Evolutionary conservation across 2,888 invertebrate species (phyloP).

Genomic region (Zaprionus obscuricornis): DNA sequence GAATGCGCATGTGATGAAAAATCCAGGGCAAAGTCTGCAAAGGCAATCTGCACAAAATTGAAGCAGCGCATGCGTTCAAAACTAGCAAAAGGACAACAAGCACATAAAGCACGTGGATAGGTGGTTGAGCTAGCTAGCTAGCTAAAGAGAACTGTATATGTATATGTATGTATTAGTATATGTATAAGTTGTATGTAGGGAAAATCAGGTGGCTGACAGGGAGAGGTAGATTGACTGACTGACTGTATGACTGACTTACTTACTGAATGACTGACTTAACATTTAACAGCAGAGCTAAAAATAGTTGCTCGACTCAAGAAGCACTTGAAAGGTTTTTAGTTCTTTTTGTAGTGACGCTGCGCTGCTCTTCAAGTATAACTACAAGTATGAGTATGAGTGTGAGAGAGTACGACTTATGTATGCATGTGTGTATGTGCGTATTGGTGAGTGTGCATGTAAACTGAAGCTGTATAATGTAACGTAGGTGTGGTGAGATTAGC

Average conservation of each 20-base stretch:
- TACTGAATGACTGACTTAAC: constrained; percentile 10
- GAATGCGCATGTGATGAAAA: constrained; percentile 69
- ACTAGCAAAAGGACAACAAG: constrained; percentile 37
- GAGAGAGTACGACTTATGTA: constrained; percentile 35
- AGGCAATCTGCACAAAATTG: constrained; percentile 48
- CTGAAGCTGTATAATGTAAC: too few species aligned
- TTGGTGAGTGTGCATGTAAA: constrained; percentile 62
- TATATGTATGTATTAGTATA: too few species aligned
- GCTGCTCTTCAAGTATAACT: too few species aligned
- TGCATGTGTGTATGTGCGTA: constrained; percentile 26
- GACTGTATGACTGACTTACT: constrained; percentile 10
- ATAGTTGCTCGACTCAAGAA: constrained; percentile 38
- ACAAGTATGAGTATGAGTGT: too few species aligned
- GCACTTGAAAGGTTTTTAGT: constrained; percentile 28
- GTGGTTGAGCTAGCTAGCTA: background rate
- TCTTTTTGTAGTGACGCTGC: too few species aligned
- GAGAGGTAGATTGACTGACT: constrained; percentile 10
- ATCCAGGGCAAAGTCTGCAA: constrained; percentile 73
- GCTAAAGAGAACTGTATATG: background rate
- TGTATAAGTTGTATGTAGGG: constrained; percentile 13
- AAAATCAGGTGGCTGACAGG: background rate
- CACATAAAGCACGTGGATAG: constrained; percentile 40
- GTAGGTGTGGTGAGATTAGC: too few species aligned
- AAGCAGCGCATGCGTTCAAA: constrained; percentile 46
- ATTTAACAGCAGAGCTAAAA: constrained; percentile 40